Percentiles rank a stretch among this genome's conserved stretches.
Evolutionary conservation across 2,113 vertebrate species (phyloP).

Genomic region (Aix galericulata): DNA sequence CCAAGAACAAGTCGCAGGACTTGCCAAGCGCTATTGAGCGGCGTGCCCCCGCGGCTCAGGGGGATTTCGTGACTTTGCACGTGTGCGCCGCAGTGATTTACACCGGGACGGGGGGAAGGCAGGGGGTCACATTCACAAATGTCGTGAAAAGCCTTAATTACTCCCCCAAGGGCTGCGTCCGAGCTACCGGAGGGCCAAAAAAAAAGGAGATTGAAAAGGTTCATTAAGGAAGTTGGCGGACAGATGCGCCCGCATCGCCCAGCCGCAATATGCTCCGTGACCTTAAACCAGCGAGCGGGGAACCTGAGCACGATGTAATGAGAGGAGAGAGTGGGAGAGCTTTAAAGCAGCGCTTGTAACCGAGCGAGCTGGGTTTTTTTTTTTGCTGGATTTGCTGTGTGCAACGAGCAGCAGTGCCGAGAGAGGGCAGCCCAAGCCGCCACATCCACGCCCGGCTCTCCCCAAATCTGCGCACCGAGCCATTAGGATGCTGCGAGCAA

Average conservation of each 20-base stretch:
- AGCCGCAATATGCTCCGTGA: neutral
- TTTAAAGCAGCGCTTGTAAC: neutral
- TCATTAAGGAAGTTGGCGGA: slow-evolving; percentile 7
- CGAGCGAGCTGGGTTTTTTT: neutral
- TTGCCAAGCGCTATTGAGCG: neutral
- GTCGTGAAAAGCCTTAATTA: neutral
- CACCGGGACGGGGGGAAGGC: neutral
- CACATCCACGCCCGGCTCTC: neutral
- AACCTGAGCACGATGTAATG: neutral
- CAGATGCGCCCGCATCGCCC: neutral
- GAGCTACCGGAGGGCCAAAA: neutral
- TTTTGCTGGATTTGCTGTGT: neutral
- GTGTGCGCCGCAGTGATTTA: neutral
- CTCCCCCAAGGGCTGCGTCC: neutral
- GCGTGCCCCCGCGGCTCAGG: neutral
- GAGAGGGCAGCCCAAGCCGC: slow-evolving; percentile 62
- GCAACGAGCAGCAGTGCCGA: slow-evolving; percentile 3
- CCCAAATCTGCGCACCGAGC: accelerated
- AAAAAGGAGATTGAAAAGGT: neutral
- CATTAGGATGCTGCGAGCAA: neutral
- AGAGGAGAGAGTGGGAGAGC: neutral
- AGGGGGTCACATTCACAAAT: neutral
- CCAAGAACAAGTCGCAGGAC: neutral
- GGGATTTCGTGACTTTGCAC: neutral
- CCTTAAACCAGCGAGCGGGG: neutral